phyloP scores from a whole-genome alignment of 1,140 invertebrate genomes.

The Sycobia sp. region DNA sequence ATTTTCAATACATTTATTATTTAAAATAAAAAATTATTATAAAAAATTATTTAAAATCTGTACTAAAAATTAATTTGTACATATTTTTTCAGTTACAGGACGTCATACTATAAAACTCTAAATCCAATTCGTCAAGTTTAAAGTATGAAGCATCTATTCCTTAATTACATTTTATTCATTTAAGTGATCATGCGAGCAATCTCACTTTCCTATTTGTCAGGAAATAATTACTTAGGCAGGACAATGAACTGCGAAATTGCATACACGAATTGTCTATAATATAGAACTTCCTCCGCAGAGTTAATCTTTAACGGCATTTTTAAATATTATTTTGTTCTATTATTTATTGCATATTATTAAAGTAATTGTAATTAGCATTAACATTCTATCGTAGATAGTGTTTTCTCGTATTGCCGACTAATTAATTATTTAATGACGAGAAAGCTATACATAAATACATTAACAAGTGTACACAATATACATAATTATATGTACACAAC shows the following conservation, averaged over 20 bases:
- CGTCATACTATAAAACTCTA: conserved; percentile 36
- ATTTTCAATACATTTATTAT: neutral
- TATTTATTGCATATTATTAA: conserved; percentile 49
- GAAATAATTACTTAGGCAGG: conserved; percentile 33
- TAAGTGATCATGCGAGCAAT: conserved; percentile 37
- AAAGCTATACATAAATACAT: conserved; percentile 27
- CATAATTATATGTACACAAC: conserved; percentile 33
- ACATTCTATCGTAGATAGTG: too few relatives aligned
- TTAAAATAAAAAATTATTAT: neutral
- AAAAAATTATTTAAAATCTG: neutral
- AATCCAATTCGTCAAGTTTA: conserved; percentile 32
- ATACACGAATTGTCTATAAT: conserved; percentile 37
- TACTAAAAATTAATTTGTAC: neutral
- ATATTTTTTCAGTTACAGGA: conserved; percentile 38
- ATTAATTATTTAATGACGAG: conserved; percentile 37
- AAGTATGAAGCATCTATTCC: conserved; percentile 42
- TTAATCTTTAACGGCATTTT: conserved; percentile 24
- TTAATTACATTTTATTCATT: conserved; percentile 39
- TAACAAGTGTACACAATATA: conserved; percentile 9
- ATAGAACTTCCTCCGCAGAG: conserved; percentile 16
- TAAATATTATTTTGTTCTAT: conserved; percentile 33
- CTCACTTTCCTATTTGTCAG: conserved; percentile 37
- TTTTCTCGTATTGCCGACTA: conserved; percentile 38
- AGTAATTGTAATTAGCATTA: conserved; percentile 46
- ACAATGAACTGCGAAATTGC: conserved; percentile 33